phyloP scores from a whole-genome alignment of 37 sponge, comb jelly and placozoan genomes.

The Theonella swinhoei region DNA sequence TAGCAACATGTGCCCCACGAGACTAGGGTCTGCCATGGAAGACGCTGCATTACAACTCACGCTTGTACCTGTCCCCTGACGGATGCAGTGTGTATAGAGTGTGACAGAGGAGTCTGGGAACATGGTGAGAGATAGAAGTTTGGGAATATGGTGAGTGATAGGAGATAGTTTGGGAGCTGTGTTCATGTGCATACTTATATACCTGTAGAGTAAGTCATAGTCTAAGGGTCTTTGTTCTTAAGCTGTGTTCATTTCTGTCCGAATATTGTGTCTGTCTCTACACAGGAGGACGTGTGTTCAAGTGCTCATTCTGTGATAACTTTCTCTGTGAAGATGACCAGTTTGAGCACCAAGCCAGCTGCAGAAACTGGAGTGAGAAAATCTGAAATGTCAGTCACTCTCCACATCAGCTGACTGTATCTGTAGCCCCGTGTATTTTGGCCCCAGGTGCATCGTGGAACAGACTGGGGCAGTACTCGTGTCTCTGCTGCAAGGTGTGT shows the following conservation, averaged over 20 bases:
- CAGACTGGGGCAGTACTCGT: slow-evolving; percentile 87
- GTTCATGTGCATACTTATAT: no score
- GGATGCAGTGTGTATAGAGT: slow-evolving; percentile 88
- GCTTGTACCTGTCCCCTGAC: slow-evolving; percentile 93
- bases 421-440: not conserved
- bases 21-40: slow-evolving; percentile 95
- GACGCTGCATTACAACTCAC: slow-evolving; percentile 94
- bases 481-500: slow-evolving; percentile 94
- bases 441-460: slow-evolving; percentile 91
- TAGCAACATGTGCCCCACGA: no score
- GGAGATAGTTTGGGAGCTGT: no score
- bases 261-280: not conserved
- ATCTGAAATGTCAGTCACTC: slow-evolving; percentile 82
- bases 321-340: slow-evolving; percentile 99
- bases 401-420: not conserved
- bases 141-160: no score
- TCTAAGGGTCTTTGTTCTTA: not conserved
- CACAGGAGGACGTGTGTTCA: slow-evolving; percentile 92
- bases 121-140: slow-evolving; percentile 72
- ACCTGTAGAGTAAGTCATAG: not conserved
- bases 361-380: slow-evolving; percentile 92
- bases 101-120: slow-evolving; percentile 93
- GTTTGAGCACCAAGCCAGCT: slow-evolving; percentile 99
- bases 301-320: slow-evolving; percentile 87
- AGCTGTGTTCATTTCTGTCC: not conserved